These are phyloP conservation scores for Spicauda simplicius DNA, from an alignment of 2,888 invertebrate species.

Conservation along the genomic window DNA sequence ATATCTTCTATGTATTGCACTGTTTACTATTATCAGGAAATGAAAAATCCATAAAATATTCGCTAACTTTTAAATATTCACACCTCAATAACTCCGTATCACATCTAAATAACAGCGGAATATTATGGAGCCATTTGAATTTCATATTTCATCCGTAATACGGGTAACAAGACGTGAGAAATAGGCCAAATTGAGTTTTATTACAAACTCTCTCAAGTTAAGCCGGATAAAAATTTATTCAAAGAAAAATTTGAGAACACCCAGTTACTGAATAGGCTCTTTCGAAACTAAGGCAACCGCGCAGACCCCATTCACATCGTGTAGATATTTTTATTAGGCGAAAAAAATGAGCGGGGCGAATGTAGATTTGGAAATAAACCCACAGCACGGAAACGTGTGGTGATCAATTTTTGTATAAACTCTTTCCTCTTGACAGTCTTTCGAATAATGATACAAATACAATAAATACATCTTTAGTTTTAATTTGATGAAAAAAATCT, in stretches of 20 bases:
- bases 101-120: conserved; percentile 17
- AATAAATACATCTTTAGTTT: no score
- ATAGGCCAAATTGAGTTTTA: conserved; percentile 56
- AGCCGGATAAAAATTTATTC: conserved; percentile 34
- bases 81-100: conserved; percentile 4
- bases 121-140: conserved; percentile 49
- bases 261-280: conserved; percentile 20
- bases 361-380: background rate
- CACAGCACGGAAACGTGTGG: background rate
- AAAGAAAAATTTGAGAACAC: conserved; percentile 26
- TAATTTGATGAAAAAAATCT: no score
- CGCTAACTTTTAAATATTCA: background rate
- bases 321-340: conserved; percentile 16
- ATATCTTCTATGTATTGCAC: no score
- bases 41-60: no score
- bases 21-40: no score
- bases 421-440: no score
- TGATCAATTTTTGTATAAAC: no score
- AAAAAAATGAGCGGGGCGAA: conserved; percentile 11
- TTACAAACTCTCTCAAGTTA: conserved; percentile 42
- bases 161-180: conserved; percentile 49
- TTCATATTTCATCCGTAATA: conserved; percentile 52
- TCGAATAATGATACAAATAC: no score
- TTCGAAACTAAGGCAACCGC: conserved; percentile 10
- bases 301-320: conserved; percentile 5